phyloP scores from a whole-genome alignment of 1,140 invertebrate species.

The Polypedilum pembai region DNA sequence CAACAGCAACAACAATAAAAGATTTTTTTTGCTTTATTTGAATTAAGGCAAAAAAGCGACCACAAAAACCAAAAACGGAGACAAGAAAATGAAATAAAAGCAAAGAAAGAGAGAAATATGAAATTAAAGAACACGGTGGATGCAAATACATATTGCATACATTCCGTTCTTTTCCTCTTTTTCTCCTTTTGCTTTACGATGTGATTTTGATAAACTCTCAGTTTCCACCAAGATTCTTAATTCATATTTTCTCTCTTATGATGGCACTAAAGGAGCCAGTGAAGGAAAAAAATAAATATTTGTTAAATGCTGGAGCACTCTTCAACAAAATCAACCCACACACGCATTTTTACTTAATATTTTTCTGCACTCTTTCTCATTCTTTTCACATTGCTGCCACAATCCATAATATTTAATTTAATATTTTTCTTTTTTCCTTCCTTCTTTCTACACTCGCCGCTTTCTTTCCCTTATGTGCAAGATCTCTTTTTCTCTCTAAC shows the following conservation, averaged over 20 bases:
- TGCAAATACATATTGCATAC: no score
- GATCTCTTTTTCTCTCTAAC: background rate
- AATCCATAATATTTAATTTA: constrained; percentile 11
- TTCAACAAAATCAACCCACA: constrained; percentile 22
- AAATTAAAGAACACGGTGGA: constrained; percentile 17
- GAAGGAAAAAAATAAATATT: constrained; percentile 14
- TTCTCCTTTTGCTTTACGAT: background rate
- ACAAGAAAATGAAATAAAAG: background rate
- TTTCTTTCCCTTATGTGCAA: background rate
- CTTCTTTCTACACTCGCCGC: no score
- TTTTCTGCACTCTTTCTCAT: no score
- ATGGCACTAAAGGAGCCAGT: background rate
- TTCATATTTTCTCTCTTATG: background rate
- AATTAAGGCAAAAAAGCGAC: background rate
- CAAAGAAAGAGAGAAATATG: background rate
- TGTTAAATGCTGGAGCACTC: background rate
- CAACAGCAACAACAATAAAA: background rate
- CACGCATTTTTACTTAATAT: constrained; percentile 15
- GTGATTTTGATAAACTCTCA: background rate
- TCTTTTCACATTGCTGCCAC: background rate
- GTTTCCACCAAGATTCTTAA: background rate
- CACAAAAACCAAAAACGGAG: constrained; percentile 16
- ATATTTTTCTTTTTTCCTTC: no score
- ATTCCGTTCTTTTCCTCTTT: no score
- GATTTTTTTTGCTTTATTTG: background rate